These are phyloP conservation scores for Thamnophis sirtalis DNA, from an alignment of 2,113 vertebrate species.

Conservation along the genomic window DNA sequence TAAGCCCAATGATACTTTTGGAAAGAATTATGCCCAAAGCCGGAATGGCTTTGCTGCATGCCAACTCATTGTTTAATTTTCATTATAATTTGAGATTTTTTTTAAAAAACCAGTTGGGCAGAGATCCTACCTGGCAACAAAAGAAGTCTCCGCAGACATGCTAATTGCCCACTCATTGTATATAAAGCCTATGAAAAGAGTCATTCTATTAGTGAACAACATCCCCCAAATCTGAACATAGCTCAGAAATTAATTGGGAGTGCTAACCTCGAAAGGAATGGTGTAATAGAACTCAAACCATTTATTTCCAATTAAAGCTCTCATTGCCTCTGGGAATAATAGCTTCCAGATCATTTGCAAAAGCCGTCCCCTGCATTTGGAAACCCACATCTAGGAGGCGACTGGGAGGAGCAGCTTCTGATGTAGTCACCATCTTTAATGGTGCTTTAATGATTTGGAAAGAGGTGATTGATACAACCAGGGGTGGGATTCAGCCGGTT, in stretches of 20 bases:
- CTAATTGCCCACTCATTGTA: background rate
- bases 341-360: background rate
- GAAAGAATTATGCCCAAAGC: background rate
- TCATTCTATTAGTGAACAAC: background rate
- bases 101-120: background rate
- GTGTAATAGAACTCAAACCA: background rate
- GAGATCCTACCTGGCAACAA: background rate
- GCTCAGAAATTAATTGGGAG: background rate
- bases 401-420: background rate
- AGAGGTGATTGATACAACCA: background rate
- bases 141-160: background rate
- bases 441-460: background rate
- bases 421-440: background rate
- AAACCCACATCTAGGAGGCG: background rate
- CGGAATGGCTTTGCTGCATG: background rate
- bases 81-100: background rate
- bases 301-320: background rate
- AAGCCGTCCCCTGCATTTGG: background rate
- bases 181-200: background rate
- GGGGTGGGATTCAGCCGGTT: too few species aligned
- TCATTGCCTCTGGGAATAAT: background rate
- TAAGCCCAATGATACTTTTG: background rate
- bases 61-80: background rate
- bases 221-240: background rate
- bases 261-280: background rate